Evolutionary conservation across 2,113 vertebrate species (phyloP).

Genomic region (Prietella phreatophila): DNA sequence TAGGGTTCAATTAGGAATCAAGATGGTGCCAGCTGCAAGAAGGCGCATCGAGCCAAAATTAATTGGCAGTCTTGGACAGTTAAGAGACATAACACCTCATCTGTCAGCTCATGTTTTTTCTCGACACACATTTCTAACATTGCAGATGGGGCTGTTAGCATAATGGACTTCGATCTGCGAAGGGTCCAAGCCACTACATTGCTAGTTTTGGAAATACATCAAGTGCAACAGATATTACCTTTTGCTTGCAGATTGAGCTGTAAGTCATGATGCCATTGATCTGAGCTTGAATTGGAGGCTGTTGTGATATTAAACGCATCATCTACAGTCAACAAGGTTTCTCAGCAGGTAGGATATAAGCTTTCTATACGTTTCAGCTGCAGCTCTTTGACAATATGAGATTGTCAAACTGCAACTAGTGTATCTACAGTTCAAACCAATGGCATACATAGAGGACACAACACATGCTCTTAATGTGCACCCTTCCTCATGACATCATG

Average conservation of each 20-base stretch:
- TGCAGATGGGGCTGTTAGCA: not conserved
- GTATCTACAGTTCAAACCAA: not conserved
- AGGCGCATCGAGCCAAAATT: slow-evolving; percentile 44
- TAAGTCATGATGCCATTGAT: not conserved
- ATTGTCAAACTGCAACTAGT: not conserved
- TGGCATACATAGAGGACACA: not conserved
- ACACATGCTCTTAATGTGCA: not conserved
- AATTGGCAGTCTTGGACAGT: slow-evolving; percentile 26
- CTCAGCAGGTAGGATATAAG: slow-evolving; percentile 18
- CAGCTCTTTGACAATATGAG: not conserved
- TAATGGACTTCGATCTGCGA: not conserved
- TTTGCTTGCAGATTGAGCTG: not conserved
- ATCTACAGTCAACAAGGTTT: slow-evolving; percentile 9
- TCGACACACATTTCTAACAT: slow-evolving; percentile 3
- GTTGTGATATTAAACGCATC: slow-evolving; percentile 26
- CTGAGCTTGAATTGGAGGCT: not conserved
- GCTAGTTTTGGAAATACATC: not conserved
- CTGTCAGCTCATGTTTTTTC: slow-evolving; percentile 17
- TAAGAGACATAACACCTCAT: slow-evolving; percentile 21
- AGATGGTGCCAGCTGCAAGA: slow-evolving; percentile 38
- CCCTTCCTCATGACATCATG: slow-evolving; percentile 28
- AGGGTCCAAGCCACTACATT: not conserved
- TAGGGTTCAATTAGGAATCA: slow-evolving; percentile 48
- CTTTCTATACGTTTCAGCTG: not conserved
- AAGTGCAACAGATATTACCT: not conserved